Percentiles rank a stretch among this genome's conserved stretches.
Conservation (phyloP, 2,888 invertebrate species). For the Lobophora halterata region DNA sequence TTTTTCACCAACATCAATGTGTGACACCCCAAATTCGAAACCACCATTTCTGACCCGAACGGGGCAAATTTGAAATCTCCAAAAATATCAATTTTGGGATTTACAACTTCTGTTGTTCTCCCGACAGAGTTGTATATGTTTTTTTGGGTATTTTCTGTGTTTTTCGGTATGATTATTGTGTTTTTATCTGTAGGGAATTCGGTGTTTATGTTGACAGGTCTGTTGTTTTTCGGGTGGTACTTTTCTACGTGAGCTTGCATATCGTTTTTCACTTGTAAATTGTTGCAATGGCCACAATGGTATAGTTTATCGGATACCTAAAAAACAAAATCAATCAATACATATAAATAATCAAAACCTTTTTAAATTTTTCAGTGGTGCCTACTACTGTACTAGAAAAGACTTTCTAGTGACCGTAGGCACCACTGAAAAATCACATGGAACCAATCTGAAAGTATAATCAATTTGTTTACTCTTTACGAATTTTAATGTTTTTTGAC, state of each 20-base stretch:
- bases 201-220: not conserved
- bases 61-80: constrained; percentile 14
- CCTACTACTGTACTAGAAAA: no score
- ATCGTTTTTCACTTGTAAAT: constrained; percentile 21
- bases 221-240: constrained; percentile 14
- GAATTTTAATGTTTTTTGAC: no score
- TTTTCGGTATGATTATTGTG: no score
- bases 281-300: constrained; percentile 51
- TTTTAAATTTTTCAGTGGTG: no score
- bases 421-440: no score
- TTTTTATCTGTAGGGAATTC: not conserved
- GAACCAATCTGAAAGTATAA: no score
- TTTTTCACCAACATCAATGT: constrained; percentile 1
- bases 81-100: constrained; percentile 8
- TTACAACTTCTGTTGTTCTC: not conserved
- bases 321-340: constrained; percentile 29
- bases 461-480: no score
- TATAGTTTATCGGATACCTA: constrained; percentile 40
- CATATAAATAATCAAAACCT: no score
- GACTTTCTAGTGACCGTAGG: no score
- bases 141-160: not conserved
- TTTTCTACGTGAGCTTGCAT: constrained; percentile 13
- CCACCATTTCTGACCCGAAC: constrained; percentile 14
- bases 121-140: no score
- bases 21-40: constrained; percentile 20